Percentiles rank a stretch among this genome's conserved stretches.
Conservation (phyloP, 1,140 invertebrate species). For the Psix sp. region DNA sequence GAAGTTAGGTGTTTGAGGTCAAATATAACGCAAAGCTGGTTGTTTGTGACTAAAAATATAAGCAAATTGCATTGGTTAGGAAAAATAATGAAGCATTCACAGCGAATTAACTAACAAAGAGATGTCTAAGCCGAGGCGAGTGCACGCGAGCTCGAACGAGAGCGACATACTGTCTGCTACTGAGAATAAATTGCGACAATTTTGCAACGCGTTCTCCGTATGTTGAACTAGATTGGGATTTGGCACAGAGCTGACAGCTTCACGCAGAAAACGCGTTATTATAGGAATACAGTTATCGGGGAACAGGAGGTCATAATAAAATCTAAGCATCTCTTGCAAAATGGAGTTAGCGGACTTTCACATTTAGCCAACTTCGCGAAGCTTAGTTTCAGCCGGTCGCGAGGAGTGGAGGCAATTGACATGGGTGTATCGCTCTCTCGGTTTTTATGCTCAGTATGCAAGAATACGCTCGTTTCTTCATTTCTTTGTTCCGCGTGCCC, state of each 20-base stretch:
- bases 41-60: background rate
- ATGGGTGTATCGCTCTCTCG: conserved; percentile 38
- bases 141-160: conserved; percentile 21
- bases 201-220: conserved; percentile 42
- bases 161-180: conserved; percentile 51
- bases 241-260: conserved; percentile 45
- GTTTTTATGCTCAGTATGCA: conserved; percentile 39
- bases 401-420: conserved; percentile 37
- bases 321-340: conserved; percentile 52
- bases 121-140: no score
- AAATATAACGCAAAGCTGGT: background rate
- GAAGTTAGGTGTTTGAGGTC: no score
- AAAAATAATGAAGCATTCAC: background rate
- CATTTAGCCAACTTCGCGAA: conserved; percentile 57
- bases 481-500: conserved; percentile 36
- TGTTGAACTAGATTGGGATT: conserved; percentile 53
- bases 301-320: conserved; percentile 58
- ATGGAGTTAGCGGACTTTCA: conserved; percentile 52
- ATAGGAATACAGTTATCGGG: conserved; percentile 51
- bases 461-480: conserved; percentile 43
- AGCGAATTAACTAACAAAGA: no score
- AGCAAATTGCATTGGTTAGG: background rate
- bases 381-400: conserved; percentile 38
- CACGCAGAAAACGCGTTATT: conserved; percentile 51
- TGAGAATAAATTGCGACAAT: conserved; percentile 56